phyloP scores from a whole-genome alignment of 2,888 invertebrate species.

The Hyalella azteca region DNA sequence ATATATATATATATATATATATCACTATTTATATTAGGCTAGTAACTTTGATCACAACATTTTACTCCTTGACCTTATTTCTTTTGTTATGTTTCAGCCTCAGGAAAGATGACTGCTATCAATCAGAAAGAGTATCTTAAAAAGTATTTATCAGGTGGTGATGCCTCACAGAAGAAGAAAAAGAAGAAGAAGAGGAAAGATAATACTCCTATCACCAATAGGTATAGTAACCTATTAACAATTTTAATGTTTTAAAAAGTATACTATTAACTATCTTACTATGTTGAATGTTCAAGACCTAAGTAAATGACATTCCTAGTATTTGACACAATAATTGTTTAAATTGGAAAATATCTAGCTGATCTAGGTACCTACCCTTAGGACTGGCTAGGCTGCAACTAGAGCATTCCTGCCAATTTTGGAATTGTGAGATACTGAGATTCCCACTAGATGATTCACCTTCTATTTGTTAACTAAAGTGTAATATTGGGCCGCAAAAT shows the following conservation, averaged over 20 bases:
- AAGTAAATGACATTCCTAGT: background rate
- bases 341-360: background rate
- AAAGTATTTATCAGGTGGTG: conserved; percentile 48
- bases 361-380: background rate
- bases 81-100: conserved; percentile 54
- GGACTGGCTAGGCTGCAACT: too few species aligned
- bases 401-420: too few species aligned
- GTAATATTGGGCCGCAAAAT: too few species aligned
- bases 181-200: conserved; percentile 45
- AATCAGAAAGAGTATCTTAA: conserved; percentile 54
- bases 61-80: too few species aligned
- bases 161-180: conserved; percentile 49
- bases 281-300: background rate
- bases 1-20: too few species aligned
- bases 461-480: too few species aligned
- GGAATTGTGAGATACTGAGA: too few species aligned
- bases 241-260: background rate
- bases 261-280: background rate
- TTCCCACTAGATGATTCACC: too few species aligned
- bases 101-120: conserved; percentile 56
- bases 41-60: too few species aligned
- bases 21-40: too few species aligned
- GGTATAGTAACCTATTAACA: background rate
- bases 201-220: background rate
- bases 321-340: background rate